These are phyloP conservation scores for Tolmerus cingulatus DNA, from an alignment of 2,888 invertebrate species.

Conservation along the genomic window DNA sequence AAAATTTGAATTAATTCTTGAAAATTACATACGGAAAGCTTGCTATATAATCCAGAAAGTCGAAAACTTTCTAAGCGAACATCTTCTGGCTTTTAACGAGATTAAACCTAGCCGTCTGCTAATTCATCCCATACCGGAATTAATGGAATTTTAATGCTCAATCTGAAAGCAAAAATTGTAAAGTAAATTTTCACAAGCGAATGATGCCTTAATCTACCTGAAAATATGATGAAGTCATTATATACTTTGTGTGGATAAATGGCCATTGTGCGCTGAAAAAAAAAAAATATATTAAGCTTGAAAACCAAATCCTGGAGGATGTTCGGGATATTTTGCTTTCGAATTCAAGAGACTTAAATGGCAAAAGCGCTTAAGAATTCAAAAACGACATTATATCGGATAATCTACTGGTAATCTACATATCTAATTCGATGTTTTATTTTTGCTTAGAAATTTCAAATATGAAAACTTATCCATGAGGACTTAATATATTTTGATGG, in stretches of 20 bases:
- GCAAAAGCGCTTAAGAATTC: no score
- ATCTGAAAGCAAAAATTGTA: not conserved
- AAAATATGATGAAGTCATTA: not conserved
- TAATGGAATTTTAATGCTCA: not conserved
- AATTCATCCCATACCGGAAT: not conserved
- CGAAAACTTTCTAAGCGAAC: not conserved
- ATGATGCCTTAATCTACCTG: not conserved
- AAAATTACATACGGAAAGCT: not conserved
- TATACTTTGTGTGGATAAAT: not conserved
- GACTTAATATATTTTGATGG: no score
- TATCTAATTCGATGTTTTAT: no score
- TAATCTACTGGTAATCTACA: no score
- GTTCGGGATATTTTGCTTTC: no score
- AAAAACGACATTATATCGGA: no score
- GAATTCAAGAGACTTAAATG: no score
- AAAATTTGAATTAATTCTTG: not conserved
- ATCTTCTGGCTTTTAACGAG: not conserved
- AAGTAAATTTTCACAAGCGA: not conserved
- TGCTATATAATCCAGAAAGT: not conserved
- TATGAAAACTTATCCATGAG: no score
- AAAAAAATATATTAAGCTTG: not conserved
- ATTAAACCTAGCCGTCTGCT: not conserved
- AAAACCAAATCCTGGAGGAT: not conserved
- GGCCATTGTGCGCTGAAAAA: not conserved
- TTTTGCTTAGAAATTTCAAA: no score